A percentile compares a stretch with the other conserved stretches of the same genome.
phyloP scores from a whole-genome alignment of 2,113 vertebrate species.

The Myotis davidii region DNA sequence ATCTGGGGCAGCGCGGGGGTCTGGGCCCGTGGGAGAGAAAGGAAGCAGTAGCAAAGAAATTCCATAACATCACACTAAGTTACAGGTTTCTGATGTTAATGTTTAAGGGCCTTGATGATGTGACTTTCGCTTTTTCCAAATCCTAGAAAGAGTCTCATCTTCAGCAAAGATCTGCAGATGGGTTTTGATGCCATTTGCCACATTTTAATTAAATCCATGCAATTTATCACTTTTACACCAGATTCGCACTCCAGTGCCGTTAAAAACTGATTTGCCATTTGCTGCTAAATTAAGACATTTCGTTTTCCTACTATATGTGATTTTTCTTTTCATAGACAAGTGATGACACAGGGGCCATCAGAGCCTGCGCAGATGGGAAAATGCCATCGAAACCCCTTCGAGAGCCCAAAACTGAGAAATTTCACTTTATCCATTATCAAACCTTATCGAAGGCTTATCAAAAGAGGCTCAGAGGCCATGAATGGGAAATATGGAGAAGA shows the following conservation, averaged over 20 bases:
- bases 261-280: constrained; percentile 66
- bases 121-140: constrained; percentile 43
- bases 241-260: constrained; percentile 45
- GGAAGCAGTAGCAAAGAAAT: background rate
- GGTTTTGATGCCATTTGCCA: background rate
- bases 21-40: background rate
- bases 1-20: background rate
- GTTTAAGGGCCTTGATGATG: background rate
- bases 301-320: constrained; percentile 3
- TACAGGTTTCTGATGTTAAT: background rate
- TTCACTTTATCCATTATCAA: constrained; percentile 58
- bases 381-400: background rate
- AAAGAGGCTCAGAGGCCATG: constrained; percentile 33
- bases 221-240: constrained; percentile 43
- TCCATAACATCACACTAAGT: background rate
- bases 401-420: constrained; percentile 52
- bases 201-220: constrained; percentile 40
- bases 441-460: constrained; percentile 63
- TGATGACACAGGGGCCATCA: background rate
- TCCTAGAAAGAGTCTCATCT: constrained; percentile 36
- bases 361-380: constrained; percentile 19
- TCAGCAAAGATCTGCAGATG: constrained; percentile 17
- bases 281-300: constrained; percentile 68
- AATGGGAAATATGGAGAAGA: constrained; percentile 47
- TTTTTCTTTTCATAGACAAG: constrained; percentile 48